Percentiles rank a stretch among this genome's conserved stretches.
Conservation (phyloP, 2,797 vertebrate genomes). For the Stomatorhinus walkeri region DNA sequence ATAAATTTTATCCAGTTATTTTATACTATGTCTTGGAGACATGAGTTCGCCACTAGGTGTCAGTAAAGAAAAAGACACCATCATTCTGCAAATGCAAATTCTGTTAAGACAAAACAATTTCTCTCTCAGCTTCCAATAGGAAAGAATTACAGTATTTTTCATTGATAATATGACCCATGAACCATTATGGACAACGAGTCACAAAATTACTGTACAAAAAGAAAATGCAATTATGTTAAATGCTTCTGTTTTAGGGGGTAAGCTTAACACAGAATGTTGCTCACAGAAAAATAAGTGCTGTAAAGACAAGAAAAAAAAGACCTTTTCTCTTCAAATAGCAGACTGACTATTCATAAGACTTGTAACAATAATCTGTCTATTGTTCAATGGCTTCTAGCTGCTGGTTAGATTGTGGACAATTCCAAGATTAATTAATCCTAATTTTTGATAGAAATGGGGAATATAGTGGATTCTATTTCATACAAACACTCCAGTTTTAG, state of each 20-base stretch:
- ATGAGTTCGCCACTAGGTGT: constrained; percentile 7
- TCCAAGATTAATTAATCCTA: neutral
- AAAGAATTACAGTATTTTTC: neutral
- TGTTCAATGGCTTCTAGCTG: neutral
- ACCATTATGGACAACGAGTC: neutral
- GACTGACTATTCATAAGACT: neutral
- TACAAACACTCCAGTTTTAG: neutral
- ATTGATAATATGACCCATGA: neutral
- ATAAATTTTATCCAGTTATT: neutral
- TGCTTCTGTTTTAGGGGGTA: neutral
- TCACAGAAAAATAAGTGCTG: constrained; percentile 5
- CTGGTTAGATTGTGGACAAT: neutral
- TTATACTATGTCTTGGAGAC: neutral
- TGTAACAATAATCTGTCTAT: neutral
- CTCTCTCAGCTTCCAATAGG: neutral
- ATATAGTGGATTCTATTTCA: neutral
- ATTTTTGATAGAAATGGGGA: neutral
- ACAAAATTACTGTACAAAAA: neutral
- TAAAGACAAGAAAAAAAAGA: neutral
- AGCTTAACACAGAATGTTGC: neutral
- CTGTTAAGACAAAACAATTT: neutral
- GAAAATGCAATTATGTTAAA: neutral
- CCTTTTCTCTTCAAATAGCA: neutral
- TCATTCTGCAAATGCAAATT: neutral
- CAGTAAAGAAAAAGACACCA: neutral